Percentiles rank a stretch among this genome's conserved stretches.
These are phyloP conservation scores for Solenodon paradoxus DNA, from an alignment of 2,113 vertebrate species.

Conservation along the genomic window DNA sequence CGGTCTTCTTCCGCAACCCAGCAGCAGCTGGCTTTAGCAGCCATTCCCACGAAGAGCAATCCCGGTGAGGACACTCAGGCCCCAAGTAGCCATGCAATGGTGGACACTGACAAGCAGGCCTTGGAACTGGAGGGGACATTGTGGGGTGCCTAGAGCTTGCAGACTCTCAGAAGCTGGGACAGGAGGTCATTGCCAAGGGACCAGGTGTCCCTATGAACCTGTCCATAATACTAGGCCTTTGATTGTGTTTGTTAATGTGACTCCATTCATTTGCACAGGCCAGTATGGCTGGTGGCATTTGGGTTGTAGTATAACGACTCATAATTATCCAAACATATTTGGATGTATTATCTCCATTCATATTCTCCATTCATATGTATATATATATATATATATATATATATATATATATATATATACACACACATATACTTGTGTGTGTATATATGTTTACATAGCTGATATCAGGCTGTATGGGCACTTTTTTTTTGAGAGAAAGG, in stretches of 20 bases:
- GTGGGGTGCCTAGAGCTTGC: neutral
- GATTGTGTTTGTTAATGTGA: neutral
- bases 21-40: neutral
- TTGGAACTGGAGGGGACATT: neutral
- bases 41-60: neutral
- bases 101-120: neutral
- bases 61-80: neutral
- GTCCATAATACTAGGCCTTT: neutral
- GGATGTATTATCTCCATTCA: neutral
- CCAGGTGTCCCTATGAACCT: neutral
- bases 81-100: neutral
- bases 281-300: neutral
- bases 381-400: too few species aligned
- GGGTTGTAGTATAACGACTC: neutral
- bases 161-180: neutral
- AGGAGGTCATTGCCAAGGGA: neutral
- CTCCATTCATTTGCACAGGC: neutral
- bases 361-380: too few species aligned
- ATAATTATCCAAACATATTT: neutral
- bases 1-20: too few species aligned
- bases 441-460: neutral
- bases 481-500: too few species aligned
- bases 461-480: too few species aligned
- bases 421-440: too few species aligned
- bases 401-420: too few species aligned